Percentiles rank a stretch among this genome's conserved stretches.
Evolutionary conservation across 2,888 invertebrate genomes (phyloP).

Genomic region (Aplocera efformata): DNA sequence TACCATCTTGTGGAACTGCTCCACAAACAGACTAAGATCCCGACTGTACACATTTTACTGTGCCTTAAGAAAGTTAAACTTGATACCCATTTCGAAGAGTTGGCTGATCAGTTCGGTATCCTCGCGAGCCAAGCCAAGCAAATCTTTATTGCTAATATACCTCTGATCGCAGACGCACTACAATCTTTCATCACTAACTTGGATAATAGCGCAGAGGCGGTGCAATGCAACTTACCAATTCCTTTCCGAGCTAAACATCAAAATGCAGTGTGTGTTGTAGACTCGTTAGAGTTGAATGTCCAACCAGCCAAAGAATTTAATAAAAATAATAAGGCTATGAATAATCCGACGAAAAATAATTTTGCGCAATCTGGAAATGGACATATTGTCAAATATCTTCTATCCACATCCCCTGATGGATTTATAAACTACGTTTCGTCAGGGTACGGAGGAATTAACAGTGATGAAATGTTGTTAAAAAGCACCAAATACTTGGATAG

Average conservation of each 20-base stretch:
- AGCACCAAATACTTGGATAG: background rate
- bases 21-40: background rate
- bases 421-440: constrained; percentile 4
- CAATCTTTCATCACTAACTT: constrained; percentile 1
- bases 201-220: too few relatives aligned
- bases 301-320: too few relatives aligned
- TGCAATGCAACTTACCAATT: background rate
- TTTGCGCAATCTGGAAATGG: background rate
- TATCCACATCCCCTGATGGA: background rate
- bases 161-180: background rate
- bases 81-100: constrained; percentile 3
- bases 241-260: background rate
- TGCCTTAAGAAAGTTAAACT: constrained; percentile 5
- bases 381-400: constrained; percentile 1
- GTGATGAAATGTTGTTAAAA: constrained; percentile 2
- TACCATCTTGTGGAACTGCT: constrained; percentile 1
- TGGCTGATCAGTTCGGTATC: constrained; percentile 5
- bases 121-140: background rate
- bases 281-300: constrained; percentile 2
- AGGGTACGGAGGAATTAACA: constrained; percentile 1
- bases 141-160: background rate
- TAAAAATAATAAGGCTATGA: too few relatives aligned
- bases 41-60: background rate
- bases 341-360: too few relatives aligned
- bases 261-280: background rate